Percentiles rank a stretch among this genome's conserved stretches.
phyloP scores from a whole-genome alignment of 2,113 vertebrate genomes.

The Cranoglanis bouderius region DNA sequence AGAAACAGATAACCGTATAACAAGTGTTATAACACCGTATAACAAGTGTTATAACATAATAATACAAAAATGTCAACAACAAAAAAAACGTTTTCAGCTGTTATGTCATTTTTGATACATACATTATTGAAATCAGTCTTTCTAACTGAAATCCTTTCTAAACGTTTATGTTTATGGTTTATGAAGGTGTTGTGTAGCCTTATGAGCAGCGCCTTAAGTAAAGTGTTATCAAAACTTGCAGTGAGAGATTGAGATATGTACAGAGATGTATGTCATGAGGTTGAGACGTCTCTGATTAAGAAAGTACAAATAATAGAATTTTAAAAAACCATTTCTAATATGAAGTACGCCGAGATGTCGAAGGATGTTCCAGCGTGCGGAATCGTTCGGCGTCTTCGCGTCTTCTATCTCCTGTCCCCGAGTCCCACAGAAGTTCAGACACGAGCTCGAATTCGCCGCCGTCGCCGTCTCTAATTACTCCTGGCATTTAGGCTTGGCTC shows the following conservation, averaged over 20 bases:
- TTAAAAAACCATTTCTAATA: not conserved
- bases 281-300: not conserved
- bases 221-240: not conserved
- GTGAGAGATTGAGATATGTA: not conserved
- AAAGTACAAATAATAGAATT: not conserved
- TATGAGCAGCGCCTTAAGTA: not conserved
- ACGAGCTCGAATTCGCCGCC: constrained; percentile 29
- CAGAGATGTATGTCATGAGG: not conserved
- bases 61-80: not conserved
- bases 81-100: not conserved
- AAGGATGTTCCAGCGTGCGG: not conserved
- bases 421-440: constrained; percentile 34
- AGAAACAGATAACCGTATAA: not conserved
- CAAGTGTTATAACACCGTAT: not conserved
- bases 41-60: not conserved
- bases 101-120: not conserved
- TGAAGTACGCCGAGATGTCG: constrained; percentile 42
- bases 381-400: not conserved
- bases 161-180: not conserved
- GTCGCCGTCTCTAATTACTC: constrained; percentile 54
- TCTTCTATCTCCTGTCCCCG: not conserved
- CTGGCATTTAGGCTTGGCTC: constrained; percentile 55
- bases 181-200: not conserved
- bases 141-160: not conserved
- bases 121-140: not conserved